Base-by-base conservation (phyloP, 2,113 vertebrate species). In the Trogon surrucura region DNA sequence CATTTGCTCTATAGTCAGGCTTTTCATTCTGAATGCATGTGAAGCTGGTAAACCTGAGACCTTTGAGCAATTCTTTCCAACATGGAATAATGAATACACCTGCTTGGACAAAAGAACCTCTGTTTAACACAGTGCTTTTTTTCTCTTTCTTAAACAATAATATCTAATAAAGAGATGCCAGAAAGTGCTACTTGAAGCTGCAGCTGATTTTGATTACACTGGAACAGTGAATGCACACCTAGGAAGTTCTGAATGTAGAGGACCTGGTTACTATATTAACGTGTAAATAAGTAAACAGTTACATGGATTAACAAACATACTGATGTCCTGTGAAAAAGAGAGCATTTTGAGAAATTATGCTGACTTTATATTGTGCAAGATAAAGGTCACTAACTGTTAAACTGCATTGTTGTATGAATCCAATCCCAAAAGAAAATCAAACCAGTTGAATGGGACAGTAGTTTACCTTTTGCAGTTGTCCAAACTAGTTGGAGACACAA, bases 191-290 rank as follows among this genome's bases (percentile, higher is more conserved):
- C 70, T 45, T 70, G 93, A 96, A 96, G 70, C 78, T 69, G 73
- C 66, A 25, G 82, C n/a, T 67, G 69, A 80, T 86, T 96, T 91
- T 91, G 61, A 34, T 94, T 89, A 32, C 9, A 51, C 60, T 87
- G 91, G 64, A 91, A 61, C 5, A 4, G 62, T 64, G 89, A 93
- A 92, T 65, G 54, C 54, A 20, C 38, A 88, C 70, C 48, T 80
- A 70, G 95, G 84, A 95, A 93, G 85, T 87, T 97, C 89, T 87
- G 91, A 97, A 98, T 96, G 91, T 97, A 97, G 89, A 95, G 92
- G 97, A 96, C 71, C 62, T 90, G 48, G 88, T 92, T 62, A 79
- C 51, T 91, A 44, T 10, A 45, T 85, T 92, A 81, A 95, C 74
- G 16, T 97, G 96, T 97, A 97, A 98, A 97, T 97, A 97, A 94